Evolutionary conservation across 2,113 vertebrate species (phyloP).

Genomic region (Columbina picui): DNA sequence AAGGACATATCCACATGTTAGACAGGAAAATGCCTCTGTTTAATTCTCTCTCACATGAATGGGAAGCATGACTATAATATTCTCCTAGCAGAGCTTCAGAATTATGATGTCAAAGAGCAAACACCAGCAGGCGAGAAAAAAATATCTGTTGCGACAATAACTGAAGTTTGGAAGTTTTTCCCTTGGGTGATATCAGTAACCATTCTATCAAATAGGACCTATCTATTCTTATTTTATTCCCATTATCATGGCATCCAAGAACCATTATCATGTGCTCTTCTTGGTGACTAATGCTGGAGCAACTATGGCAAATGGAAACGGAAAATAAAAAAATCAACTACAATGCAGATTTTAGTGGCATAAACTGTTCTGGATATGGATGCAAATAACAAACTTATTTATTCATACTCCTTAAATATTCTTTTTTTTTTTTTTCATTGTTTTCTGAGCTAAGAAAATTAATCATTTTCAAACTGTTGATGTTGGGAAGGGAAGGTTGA

Average conservation of each 20-base stretch:
- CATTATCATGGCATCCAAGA: neutral
- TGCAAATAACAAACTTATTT: neutral
- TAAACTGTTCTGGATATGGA: neutral
- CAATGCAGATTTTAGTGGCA: neutral
- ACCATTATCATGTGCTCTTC: neutral
- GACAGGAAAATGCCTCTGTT: neutral
- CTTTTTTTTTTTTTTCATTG: neutral
- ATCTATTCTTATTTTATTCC: neutral
- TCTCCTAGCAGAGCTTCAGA: neutral
- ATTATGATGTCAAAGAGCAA: neutral
- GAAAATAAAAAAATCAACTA: neutral
- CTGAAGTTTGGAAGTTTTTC: slow-evolving; percentile 6
- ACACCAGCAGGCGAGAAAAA: neutral
- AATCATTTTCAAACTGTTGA: neutral
- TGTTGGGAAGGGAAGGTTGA: neutral
- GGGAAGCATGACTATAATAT: neutral
- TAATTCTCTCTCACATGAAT: neutral
- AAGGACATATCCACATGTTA: neutral
- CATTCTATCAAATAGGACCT: neutral
- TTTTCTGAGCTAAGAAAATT: neutral
- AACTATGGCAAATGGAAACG: neutral
- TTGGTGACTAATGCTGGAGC: neutral
- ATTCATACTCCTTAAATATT: neutral
- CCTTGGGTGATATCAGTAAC: neutral
- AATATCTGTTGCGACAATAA: neutral